Conservation (phyloP, 1,140 invertebrate species). For the Pomacea maculata region DNA sequence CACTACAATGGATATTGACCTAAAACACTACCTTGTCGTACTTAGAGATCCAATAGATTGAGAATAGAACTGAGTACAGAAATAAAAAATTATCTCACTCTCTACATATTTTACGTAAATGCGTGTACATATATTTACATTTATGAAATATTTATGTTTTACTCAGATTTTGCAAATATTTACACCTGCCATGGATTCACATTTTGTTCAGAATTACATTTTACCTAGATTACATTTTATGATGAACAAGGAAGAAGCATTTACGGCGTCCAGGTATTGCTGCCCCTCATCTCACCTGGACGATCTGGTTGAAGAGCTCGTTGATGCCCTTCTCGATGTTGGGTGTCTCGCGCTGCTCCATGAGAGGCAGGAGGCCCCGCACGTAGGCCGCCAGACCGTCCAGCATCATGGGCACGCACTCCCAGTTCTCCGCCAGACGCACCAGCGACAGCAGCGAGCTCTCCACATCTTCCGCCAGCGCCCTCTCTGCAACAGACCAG, state of each 20-base stretch:
- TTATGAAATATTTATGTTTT: too few relatives aligned
- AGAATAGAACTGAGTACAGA: too few relatives aligned
- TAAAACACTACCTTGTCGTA: too few relatives aligned
- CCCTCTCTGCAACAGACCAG: constrained; percentile 34
- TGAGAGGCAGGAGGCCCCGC: constrained; percentile 65
- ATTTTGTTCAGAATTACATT: too few relatives aligned
- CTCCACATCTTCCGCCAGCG: constrained; percentile 65
- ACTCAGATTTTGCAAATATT: too few relatives aligned
- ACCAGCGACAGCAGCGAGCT: constrained; percentile 67
- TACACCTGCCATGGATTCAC: too few relatives aligned
- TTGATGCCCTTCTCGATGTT: constrained; percentile 67
- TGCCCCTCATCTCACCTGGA: constrained; percentile 64
- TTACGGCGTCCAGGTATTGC: background rate
- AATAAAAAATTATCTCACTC: too few relatives aligned
- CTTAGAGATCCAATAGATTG: too few relatives aligned
- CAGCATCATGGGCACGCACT: constrained; percentile 71
- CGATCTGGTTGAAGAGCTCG: constrained; percentile 69
- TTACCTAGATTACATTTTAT: background rate
- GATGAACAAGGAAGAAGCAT: background rate
- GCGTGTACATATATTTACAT: too few relatives aligned
- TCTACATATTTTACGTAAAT: too few relatives aligned
- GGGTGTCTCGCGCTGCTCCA: constrained; percentile 65
- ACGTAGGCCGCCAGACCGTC: constrained; percentile 67
- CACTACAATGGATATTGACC: too few relatives aligned
- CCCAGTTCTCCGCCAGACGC: constrained; percentile 72